A percentile compares a stretch with the other conserved stretches of the same genome.
Evolutionary conservation across 2,113 vertebrate species (phyloP).

Genomic region (Nycticebus coucang): DNA sequence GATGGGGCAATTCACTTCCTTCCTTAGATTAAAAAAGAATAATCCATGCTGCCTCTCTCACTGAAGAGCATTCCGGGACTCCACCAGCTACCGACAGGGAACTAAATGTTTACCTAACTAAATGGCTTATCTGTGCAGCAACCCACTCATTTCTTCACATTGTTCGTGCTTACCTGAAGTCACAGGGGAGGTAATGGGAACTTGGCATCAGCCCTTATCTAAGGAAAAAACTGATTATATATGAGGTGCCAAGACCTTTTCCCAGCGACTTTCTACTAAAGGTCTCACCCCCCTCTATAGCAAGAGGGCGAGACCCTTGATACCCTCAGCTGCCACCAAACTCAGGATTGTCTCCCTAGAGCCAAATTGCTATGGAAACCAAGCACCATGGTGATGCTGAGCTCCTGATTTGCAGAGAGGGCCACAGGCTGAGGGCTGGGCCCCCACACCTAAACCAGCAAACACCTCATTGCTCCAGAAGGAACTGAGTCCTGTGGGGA

Average conservation of each 20-base stretch:
- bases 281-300: neutral
- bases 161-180: conserved; percentile 21
- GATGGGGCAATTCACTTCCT: conserved; percentile 1
- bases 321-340: neutral
- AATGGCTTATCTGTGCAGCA: neutral
- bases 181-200: neutral
- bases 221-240: neutral
- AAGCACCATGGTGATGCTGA: neutral
- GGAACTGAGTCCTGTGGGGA: neutral
- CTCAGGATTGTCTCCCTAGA: neutral
- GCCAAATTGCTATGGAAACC: neutral
- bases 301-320: neutral
- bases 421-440: neutral
- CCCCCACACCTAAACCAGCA: neutral
- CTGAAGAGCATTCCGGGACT: neutral
- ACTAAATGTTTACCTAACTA: neutral
- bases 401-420: neutral
- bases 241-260: neutral
- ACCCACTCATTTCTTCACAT: neutral
- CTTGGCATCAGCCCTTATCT: conserved; percentile 23
- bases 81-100: neutral
- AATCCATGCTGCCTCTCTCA: neutral
- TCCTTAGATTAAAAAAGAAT: neutral
- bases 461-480: neutral
- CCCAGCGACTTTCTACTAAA: neutral